Conservation (phyloP, 2,888 invertebrate species). For the Drosophila sordidula region DNA sequence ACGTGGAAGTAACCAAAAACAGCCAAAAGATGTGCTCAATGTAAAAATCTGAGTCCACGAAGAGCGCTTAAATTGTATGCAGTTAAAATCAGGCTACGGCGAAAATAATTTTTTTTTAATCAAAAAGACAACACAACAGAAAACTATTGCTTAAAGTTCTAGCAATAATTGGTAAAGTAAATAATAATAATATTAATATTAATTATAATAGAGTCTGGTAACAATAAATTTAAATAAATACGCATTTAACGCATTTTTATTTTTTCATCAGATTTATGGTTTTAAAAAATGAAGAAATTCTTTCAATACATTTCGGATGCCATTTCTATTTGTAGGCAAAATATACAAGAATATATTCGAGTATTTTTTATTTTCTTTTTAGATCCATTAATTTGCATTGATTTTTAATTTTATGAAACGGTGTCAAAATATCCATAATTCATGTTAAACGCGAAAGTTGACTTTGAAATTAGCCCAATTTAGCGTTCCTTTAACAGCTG, state of each 20-base stretch:
- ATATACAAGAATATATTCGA: background rate
- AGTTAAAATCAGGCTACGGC: too few species aligned
- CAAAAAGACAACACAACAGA: too few species aligned
- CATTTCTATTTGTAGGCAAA: background rate
- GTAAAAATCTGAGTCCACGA: background rate
- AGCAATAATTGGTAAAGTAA: too few species aligned
- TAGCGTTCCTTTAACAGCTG: background rate
- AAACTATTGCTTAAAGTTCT: too few species aligned
- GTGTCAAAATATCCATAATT: background rate
- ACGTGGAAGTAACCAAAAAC: slow-evolving; percentile 16
- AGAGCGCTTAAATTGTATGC: background rate
- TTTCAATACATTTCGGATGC: background rate
- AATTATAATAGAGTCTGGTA: too few species aligned
- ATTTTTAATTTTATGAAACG: slow-evolving; percentile 1
- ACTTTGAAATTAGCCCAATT: background rate
- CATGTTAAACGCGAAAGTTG: slow-evolving; percentile 1
- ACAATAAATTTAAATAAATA: too few species aligned
- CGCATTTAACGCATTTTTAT: background rate
- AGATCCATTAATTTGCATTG: background rate
- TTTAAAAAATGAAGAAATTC: background rate
- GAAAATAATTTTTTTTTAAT: too few species aligned
- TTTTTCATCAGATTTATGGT: background rate
- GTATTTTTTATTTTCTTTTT: background rate
- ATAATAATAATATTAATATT: too few species aligned
- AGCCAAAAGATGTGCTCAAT: background rate